Percentiles rank a stretch among this genome's conserved stretches.
Conservation (phyloP, 64 coral and sea anemone genomes). For the Pachyseris speciosa region DNA sequence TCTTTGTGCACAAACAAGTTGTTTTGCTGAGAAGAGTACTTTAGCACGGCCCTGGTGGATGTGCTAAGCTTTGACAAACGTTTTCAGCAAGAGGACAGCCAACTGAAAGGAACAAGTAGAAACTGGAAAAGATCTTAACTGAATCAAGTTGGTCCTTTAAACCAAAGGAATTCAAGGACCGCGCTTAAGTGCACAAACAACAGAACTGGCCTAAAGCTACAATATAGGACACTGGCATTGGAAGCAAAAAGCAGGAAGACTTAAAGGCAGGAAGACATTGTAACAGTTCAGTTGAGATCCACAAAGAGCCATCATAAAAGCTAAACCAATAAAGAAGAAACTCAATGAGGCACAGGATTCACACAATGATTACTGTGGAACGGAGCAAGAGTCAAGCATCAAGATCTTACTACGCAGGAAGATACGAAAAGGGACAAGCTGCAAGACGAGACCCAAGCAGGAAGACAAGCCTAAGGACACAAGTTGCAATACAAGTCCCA, state of each 20-base stretch:
- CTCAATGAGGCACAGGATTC: not conserved
- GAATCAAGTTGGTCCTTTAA: not conserved
- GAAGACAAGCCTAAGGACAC: not conserved
- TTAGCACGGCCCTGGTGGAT: not conserved
- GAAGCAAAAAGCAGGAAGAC: not conserved
- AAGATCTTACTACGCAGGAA: no score
- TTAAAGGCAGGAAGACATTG: not conserved
- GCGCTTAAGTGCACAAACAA: not conserved
- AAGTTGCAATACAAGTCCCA: not conserved
- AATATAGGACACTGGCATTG: not conserved
- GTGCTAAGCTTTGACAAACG: no score
- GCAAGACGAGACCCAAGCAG: conserved; percentile 1
- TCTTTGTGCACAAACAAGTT: not conserved
- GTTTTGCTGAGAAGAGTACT: not conserved
- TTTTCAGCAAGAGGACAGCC: no score
- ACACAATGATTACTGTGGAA: no score
- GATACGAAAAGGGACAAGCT: not conserved
- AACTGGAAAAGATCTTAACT: not conserved
- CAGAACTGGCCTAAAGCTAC: not conserved
- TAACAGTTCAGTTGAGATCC: not conserved
- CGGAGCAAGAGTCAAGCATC: not conserved
- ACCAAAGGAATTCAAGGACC: not conserved
- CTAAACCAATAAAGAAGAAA: not conserved
- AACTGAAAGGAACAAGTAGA: not conserved
- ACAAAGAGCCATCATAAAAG: not conserved